Percentiles rank a stretch among this genome's conserved stretches.
Conservation (phyloP, 2,113 vertebrate genomes). For the Mellivora capensis region DNA sequence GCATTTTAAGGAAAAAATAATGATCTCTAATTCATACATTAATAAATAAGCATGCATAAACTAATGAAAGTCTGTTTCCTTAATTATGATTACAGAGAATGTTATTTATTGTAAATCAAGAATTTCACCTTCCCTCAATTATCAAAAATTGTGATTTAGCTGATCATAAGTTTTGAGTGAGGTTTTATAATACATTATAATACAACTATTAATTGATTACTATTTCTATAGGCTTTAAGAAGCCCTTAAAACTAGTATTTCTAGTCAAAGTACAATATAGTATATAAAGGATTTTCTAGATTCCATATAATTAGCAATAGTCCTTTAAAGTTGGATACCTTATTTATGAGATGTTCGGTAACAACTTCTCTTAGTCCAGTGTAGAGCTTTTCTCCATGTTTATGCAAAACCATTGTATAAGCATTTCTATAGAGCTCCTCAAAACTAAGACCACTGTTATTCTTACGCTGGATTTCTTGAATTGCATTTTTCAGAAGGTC, state of each 20-base stretch:
- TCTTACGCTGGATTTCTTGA: slow-evolving; percentile 99
- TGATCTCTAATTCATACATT: neutral
- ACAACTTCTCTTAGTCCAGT: slow-evolving; percentile 98
- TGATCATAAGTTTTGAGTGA: neutral
- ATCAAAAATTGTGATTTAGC: slow-evolving; percentile 40
- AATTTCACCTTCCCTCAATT: slow-evolving; percentile 26
- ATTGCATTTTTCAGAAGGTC: slow-evolving; percentile 99
- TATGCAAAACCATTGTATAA: slow-evolving; percentile 99
- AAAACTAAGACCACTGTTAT: slow-evolving; percentile 99
- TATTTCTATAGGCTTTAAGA: slow-evolving; percentile 11
- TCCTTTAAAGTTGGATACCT: slow-evolving; percentile 85
- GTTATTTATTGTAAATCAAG: neutral
- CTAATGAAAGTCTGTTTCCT: neutral
- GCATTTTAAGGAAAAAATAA: slow-evolving; percentile 22
- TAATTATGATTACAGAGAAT: neutral
- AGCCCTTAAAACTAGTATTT: slow-evolving; percentile 45
- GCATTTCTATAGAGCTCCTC: slow-evolving; percentile 99
- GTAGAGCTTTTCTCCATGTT: slow-evolving; percentile 99
- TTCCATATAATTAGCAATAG: slow-evolving; percentile 50
- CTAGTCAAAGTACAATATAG: neutral
- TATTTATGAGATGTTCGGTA: slow-evolving; percentile 99
- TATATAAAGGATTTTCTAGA: slow-evolving; percentile 35
- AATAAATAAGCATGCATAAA: slow-evolving; percentile 26
- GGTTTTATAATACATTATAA: slow-evolving; percentile 42
- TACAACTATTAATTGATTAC: neutral